These are phyloP conservation scores for Tigriopus californicus DNA, from an alignment of 2,888 invertebrate species.

Conservation along the genomic window DNA sequence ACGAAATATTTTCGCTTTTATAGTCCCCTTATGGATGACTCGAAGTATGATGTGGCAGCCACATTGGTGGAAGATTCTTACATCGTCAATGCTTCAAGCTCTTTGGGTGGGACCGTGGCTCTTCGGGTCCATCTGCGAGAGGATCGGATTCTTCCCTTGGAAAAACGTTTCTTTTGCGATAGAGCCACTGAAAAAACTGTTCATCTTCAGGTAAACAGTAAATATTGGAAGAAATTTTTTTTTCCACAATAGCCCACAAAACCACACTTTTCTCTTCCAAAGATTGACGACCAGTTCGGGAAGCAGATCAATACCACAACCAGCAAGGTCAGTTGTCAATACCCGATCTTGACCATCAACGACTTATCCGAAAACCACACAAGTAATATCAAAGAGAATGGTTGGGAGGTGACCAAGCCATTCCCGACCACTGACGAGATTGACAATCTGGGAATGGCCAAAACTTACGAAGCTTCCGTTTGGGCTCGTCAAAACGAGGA, in stretches of 20 bases:
- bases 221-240: background rate
- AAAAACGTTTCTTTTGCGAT: conserved; percentile 11
- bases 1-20: too few species aligned
- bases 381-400: background rate
- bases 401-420: background rate
- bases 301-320: background rate
- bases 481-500: background rate
- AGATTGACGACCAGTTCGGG: background rate
- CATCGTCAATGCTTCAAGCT: too few species aligned
- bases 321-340: background rate
- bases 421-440: background rate
- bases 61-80: too few species aligned
- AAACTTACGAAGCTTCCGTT: background rate
- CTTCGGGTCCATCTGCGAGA: background rate
- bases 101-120: too few species aligned
- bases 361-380: background rate
- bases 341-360: background rate
- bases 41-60: too few species aligned
- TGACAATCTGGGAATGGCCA: background rate
- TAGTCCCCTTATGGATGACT: too few species aligned
- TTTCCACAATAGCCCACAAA: background rate
- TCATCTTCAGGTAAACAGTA: background rate
- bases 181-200: conserved; percentile 13
- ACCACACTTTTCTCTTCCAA: too few species aligned
- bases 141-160: background rate